Conservation (phyloP, 1,140 invertebrate genomes). For the Archivesica marissinica region DNA sequence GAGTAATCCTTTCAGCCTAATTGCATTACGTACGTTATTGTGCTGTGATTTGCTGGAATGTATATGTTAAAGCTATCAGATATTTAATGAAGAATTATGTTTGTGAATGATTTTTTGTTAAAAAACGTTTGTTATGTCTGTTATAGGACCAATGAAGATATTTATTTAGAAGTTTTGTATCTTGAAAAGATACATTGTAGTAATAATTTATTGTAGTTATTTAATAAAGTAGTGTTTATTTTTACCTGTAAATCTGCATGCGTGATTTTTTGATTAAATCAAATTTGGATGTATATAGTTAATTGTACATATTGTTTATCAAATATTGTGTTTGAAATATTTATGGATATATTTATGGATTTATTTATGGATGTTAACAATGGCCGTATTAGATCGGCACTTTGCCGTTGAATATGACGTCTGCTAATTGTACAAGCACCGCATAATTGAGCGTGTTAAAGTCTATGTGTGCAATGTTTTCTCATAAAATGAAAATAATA, state of each 20-base stretch:
- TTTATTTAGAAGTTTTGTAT: conserved; percentile 23
- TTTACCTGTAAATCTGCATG: no score
- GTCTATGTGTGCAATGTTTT: not conserved
- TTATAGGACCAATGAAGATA: not conserved
- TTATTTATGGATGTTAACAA: not conserved
- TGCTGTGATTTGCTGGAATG: not conserved
- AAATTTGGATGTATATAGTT: not conserved
- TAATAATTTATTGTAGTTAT: conserved; percentile 19
- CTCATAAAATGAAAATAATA: no score
- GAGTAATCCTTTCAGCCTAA: not conserved
- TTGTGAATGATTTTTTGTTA: not conserved
- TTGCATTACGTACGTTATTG: not conserved
- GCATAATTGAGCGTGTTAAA: not conserved
- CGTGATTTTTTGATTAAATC: conserved; percentile 24
- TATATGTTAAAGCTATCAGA: not conserved
- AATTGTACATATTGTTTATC: not conserved
- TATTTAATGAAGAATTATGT: not conserved
- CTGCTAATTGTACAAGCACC: not conserved
- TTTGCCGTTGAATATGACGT: not conserved
- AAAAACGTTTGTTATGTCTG: not conserved
- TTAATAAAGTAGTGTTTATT: no score
- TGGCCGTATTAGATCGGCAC: not conserved
- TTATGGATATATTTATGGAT: not conserved
- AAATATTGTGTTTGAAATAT: not conserved
- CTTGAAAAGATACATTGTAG: conserved; percentile 22